Base-by-base conservation (phyloP, 2,888 invertebrate genomes). In the Agrotis exclamationis region DNA sequence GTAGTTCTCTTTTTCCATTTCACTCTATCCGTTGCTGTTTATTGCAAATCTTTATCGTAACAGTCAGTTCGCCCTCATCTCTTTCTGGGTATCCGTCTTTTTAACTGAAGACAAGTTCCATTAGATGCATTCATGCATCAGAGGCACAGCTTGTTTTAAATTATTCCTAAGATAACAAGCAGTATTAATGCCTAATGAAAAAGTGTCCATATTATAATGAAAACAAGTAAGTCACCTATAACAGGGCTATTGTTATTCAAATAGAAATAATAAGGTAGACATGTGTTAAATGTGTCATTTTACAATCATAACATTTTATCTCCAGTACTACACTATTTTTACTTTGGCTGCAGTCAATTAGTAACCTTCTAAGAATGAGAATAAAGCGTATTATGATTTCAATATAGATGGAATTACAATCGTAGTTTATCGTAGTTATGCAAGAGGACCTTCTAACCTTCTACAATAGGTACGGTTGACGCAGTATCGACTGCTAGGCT, bases 201-300 rank as follows among this genome's bases (percentile, higher is more conserved):
- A n/a, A 39, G 5, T 28, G 3, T 1, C 44, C 3, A 14, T 20
- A 14, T 51, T 28, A 28, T 28, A 66, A 7, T 13, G 16, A 53
- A 45, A 51, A 45, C 44, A 69, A 45, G 14, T 24, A 50, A 47
- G 33, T 48, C n/a, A n/a, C n/a, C 24, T 0, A 28, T 11, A 14
- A 33, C 24, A 53, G 1, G 7, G 18, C 44, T 22, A 22, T 45
- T 67, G 44, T 67, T 24, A 51, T 67, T 67, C 28, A 6, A 51
- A 67, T 5, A 0, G 0, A 13, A 68, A 53, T 3, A 69, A 47
- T 56, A 22, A n/a, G 1, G 22, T 33, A 22, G 50, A 16, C n/a
- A 28, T 14, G n/a, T 33, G n/a, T 33, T 33, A 33, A 33, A 45
- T 45, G 45, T 45, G 39, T 39, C 9, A 39, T 11, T 39, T 39